Evolutionary conservation across 2,113 vertebrate species (phyloP).

Genomic region (Macrotus californicus): DNA sequence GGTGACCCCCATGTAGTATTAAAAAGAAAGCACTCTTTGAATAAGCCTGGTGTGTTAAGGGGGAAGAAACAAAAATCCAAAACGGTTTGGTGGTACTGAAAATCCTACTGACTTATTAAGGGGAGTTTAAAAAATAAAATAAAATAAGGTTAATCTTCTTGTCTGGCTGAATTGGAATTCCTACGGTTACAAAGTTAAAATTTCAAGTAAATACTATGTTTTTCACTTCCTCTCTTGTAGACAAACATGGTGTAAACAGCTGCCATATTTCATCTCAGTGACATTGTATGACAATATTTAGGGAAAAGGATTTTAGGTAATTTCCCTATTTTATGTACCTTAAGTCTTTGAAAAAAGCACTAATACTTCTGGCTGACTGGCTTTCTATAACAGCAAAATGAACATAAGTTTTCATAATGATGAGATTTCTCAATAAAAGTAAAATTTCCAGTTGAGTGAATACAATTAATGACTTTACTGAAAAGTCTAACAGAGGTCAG

Average conservation of each 20-base stretch:
- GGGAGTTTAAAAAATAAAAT: neutral
- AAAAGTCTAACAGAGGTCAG: neutral
- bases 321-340: conserved; percentile 23
- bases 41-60: conserved; percentile 19
- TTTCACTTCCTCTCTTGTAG: conserved; percentile 46
- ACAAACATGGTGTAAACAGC: conserved; percentile 32
- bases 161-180: conserved; percentile 35
- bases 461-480: neutral
- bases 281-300: conserved; percentile 23
- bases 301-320: conserved; percentile 2
- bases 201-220: conserved; percentile 46
- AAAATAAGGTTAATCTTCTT: conserved; percentile 2
- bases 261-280: conserved; percentile 38
- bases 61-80: conserved; percentile 26
- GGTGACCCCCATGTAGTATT: neutral
- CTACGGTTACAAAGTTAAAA: conserved; percentile 30
- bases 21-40: conserved; percentile 43
- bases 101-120: neutral
- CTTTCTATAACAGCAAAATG: neutral
- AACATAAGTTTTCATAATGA: neutral
- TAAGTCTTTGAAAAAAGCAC: conserved; percentile 6
- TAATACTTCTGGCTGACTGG: neutral
- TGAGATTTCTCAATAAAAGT: conserved; percentile 5
- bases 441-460: conserved; percentile 17
- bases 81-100: conserved; percentile 30